phyloP scores from a whole-genome alignment of 2,888 invertebrate genomes.

The Drosophila gaucha region DNA sequence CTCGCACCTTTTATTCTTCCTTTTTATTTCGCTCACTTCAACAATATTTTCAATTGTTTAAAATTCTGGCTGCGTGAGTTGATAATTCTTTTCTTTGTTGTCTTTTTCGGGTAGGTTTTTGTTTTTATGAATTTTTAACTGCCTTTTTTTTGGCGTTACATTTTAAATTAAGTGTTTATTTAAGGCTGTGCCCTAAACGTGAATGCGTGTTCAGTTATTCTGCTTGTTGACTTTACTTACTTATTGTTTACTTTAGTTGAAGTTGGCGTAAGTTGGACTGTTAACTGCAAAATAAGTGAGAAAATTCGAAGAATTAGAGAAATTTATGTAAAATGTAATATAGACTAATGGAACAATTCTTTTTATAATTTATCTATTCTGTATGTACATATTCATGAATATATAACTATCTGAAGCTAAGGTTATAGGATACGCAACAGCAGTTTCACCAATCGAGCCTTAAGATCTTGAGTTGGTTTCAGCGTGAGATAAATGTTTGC shows the following conservation, averaged over 20 bases:
- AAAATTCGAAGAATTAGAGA: not conserved
- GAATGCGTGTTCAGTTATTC: constrained; percentile 6
- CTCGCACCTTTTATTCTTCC: not conserved
- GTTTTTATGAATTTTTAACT: constrained; percentile 45
- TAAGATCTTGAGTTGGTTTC: too few relatives aligned
- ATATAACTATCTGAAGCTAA: too few relatives aligned
- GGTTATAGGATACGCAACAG: too few relatives aligned
- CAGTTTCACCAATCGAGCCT: too few relatives aligned
- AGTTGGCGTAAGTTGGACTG: constrained; percentile 37
- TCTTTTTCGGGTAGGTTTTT: constrained; percentile 12
- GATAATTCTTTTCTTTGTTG: constrained; percentile 36
- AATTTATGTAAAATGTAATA: not conserved
- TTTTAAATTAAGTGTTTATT: constrained; percentile 73
- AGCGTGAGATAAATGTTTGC: too few relatives aligned
- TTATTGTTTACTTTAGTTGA: constrained; percentile 53
- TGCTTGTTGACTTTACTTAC: constrained; percentile 48
- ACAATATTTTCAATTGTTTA: constrained; percentile 71
- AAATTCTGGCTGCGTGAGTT: constrained; percentile 63
- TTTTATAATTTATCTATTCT: too few relatives aligned
- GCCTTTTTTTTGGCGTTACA: constrained; percentile 65
- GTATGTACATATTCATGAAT: too few relatives aligned
- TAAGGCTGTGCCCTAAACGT: constrained; percentile 33
- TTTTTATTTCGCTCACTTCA: not conserved
- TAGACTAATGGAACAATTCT: not conserved
- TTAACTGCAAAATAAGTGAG: constrained; percentile 33